Evolutionary conservation across 2,888 invertebrate genomes (phyloP).

Genomic region (Sthenelais limicola): DNA sequence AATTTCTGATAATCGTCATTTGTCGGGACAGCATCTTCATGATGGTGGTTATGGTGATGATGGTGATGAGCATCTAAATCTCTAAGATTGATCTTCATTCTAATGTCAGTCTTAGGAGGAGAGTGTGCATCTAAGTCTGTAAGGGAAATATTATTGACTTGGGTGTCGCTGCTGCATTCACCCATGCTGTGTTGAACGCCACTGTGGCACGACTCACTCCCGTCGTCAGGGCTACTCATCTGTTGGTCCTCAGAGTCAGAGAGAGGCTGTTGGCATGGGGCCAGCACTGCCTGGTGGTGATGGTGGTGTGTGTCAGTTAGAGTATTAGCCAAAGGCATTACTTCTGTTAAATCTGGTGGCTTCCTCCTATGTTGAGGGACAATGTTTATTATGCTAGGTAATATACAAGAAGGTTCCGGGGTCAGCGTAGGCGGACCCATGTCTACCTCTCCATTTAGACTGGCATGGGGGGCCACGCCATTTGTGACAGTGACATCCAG

Average conservation of each 20-base stretch:
- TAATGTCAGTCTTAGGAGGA: background rate
- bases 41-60: background rate
- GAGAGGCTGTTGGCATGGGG: background rate
- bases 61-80: background rate
- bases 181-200: too few relatives aligned
- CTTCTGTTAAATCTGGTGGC: conserved; percentile 16
- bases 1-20: background rate
- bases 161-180: too few relatives aligned
- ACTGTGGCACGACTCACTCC: conserved; percentile 7
- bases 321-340: background rate
- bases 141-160: conserved; percentile 8
- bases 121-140: conserved; percentile 3
- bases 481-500: background rate
- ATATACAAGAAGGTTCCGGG: conserved; percentile 11
- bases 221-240: conserved; percentile 13
- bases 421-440: conserved; percentile 15
- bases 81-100: background rate
- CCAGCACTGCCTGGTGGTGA: background rate
- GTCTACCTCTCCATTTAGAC: conserved; percentile 13
- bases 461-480: background rate
- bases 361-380: conserved; percentile 28
- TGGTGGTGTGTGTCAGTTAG: background rate
- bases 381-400: conserved; percentile 37
- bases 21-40: background rate
- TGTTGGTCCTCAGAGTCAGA: conserved; percentile 20